These are phyloP conservation scores for Scaptomyza hsui DNA, from an alignment of 1,140 invertebrate species.

Conservation along the genomic window DNA sequence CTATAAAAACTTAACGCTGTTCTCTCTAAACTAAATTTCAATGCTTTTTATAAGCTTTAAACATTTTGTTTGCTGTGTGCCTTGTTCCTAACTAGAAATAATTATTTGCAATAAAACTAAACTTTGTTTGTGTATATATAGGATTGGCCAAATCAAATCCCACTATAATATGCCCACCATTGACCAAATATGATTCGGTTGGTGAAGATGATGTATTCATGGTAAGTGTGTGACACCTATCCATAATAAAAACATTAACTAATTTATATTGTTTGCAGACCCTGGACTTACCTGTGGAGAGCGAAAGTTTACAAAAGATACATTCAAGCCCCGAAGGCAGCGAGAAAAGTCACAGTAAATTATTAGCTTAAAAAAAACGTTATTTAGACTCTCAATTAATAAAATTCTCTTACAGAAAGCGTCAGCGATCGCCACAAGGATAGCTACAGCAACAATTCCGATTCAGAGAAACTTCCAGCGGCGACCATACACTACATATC, in stretches of 20 bases:
- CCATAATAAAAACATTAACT: background rate
- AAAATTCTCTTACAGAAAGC: slow-evolving; percentile 54
- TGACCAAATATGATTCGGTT: slow-evolving; percentile 87
- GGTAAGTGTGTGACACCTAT: slow-evolving; percentile 85
- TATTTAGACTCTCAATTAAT: no score
- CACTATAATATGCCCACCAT: slow-evolving; percentile 83
- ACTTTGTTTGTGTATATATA: slow-evolving; percentile 10
- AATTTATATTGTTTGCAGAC: slow-evolving; percentile 85
- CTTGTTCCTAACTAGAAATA: slow-evolving; percentile 7
- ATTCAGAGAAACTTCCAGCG: slow-evolving; percentile 76
- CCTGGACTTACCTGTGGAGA: slow-evolving; percentile 91
- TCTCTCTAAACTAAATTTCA: slow-evolving; percentile 20
- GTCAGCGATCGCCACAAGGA: slow-evolving; percentile 68
- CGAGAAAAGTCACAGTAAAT: slow-evolving; percentile 83
- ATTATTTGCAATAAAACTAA: background rate
- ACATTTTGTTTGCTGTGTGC: slow-evolving; percentile 53
- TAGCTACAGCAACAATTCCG: slow-evolving; percentile 72
- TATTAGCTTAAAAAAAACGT: no score
- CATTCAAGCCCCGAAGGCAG: slow-evolving; percentile 84
- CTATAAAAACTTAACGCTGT: slow-evolving; percentile 33
- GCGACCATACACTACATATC: slow-evolving; percentile 84
- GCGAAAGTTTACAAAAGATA: slow-evolving; percentile 85
- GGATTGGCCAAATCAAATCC: slow-evolving; percentile 84
- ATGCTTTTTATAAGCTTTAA: slow-evolving; percentile 43
- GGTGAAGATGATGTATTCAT: slow-evolving; percentile 94